These are phyloP conservation scores for Pedicia rivosa DNA, from an alignment of 2,888 invertebrate species.

Conservation along the genomic window DNA sequence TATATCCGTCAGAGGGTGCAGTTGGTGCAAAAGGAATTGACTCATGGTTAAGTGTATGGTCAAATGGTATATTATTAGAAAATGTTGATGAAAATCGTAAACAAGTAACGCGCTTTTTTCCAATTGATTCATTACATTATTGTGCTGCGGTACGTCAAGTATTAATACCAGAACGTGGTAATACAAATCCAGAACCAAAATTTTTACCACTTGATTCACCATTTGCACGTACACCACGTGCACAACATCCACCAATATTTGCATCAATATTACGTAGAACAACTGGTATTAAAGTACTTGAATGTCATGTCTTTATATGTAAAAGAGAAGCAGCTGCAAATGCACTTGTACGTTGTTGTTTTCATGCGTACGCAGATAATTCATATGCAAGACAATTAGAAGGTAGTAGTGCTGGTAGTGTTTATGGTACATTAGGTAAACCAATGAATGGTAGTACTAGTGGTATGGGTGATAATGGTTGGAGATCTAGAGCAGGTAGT, in stretches of 20 bases:
- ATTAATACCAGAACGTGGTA: conserved; percentile 47
- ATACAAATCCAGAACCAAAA: conserved; percentile 52
- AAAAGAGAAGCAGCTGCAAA: conserved; percentile 94
- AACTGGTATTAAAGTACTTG: conserved; percentile 92
- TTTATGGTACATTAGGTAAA: conserved; percentile 35
- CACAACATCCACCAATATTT: conserved; percentile 90
- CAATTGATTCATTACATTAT: conserved; percentile 88
- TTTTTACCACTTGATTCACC: conserved; percentile 94
- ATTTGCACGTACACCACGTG: conserved; percentile 81
- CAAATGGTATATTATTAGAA: conserved; percentile 86
- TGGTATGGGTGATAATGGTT: conserved; percentile 24
- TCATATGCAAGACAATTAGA: conserved; percentile 77
- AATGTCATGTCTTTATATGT: conserved; percentile 98
- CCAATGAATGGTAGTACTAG: conserved; percentile 24
- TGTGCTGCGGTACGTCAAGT: conserved; percentile 90
- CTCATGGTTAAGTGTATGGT: conserved; percentile 95
- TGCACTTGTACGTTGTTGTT: conserved; percentile 91
- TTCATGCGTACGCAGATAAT: conserved; percentile 94
- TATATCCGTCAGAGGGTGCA: conserved; percentile 90
- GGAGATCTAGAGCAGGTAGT: conserved; percentile 41
- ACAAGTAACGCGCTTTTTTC: conserved; percentile 88
- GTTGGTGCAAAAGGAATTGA: conserved; percentile 79
- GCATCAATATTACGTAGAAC: conserved; percentile 92
- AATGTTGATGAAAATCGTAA: conserved; percentile 93
- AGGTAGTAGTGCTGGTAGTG: conserved; percentile 41